Evolutionary conservation across 2,113 vertebrate genomes (phyloP).

Genomic region (Hiodon tergisus): DNA sequence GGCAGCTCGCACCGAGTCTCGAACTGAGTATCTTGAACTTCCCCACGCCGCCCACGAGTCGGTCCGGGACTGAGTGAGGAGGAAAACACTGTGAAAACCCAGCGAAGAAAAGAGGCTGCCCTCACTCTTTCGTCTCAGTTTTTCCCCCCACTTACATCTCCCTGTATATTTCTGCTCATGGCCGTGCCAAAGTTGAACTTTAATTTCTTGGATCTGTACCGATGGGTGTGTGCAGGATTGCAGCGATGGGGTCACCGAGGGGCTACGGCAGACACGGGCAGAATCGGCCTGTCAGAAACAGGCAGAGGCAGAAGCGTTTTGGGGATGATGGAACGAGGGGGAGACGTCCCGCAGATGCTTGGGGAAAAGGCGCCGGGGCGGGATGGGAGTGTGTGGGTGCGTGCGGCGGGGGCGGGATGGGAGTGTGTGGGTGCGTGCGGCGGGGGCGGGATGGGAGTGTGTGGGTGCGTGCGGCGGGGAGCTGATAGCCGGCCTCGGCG

Average conservation of each 20-base stretch:
- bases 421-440: neutral
- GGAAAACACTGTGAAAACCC: neutral
- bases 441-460: neutral
- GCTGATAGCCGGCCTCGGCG: conserved; percentile 6
- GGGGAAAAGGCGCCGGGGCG: neutral
- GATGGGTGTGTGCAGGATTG: neutral
- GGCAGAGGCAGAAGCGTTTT: neutral
- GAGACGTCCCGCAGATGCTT: neutral
- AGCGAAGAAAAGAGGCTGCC: neutral
- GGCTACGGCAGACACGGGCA: neutral
- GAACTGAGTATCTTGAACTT: no score
- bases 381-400: neutral
- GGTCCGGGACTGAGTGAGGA: neutral
- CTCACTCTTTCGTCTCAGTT: neutral
- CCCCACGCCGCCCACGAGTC: no score
- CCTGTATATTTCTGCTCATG: neutral
- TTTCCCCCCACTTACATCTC: neutral
- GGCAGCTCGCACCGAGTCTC: no score
- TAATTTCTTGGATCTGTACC: neutral
- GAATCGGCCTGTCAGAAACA: neutral
- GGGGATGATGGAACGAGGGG: neutral
- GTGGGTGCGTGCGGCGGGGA: neutral
- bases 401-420: neutral
- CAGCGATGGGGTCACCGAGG: neutral
- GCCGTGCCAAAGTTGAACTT: neutral